Conservation (phyloP, 2,797 vertebrate species). For the Xenopus petersii region DNA sequence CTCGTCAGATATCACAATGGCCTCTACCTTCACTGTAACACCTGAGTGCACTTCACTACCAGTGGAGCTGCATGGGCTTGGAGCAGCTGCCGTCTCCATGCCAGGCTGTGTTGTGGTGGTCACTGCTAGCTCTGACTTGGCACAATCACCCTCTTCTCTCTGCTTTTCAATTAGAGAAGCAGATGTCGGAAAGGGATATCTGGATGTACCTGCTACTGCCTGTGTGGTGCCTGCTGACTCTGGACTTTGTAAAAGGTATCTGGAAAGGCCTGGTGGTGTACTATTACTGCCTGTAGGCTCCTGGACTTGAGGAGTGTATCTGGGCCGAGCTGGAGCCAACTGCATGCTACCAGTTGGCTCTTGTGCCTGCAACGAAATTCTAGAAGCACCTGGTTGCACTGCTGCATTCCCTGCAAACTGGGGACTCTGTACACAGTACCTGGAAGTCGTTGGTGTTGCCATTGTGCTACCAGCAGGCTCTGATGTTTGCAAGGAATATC, state of each 20-base stretch:
- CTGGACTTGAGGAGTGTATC: conserved; percentile 20
- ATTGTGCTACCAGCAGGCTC: conserved; percentile 12
- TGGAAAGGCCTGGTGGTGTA: neutral
- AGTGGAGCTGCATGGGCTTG: conserved; percentile 86
- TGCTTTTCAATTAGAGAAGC: conserved; percentile 48
- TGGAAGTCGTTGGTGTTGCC: conserved; percentile 3
- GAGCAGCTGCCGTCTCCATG: conserved; percentile 67
- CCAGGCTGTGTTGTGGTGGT: conserved; percentile 83
- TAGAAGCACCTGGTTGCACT: conserved; percentile 16
- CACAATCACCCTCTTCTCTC: conserved; percentile 59
- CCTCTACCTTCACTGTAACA: conserved; percentile 82
- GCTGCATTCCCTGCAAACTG: conserved; percentile 28
- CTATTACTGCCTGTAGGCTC: conserved; percentile 8
- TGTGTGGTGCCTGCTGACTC: conserved; percentile 30
- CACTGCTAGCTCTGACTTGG: conserved; percentile 45
- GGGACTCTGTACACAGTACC: conserved; percentile 36
- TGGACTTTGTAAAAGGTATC: conserved; percentile 22
- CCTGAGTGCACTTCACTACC: conserved; percentile 59
- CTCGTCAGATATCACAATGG: conserved; percentile 90
- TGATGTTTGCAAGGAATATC: conserved; percentile 23
- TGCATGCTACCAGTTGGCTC: conserved; percentile 26
- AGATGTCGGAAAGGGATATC: conserved; percentile 31
- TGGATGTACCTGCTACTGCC: conserved; percentile 52
- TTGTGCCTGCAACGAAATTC: conserved; percentile 12
- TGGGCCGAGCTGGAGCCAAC: neutral